Evolutionary conservation across 1,140 invertebrate species (phyloP).

Genomic region (Drosophila pruinosa): DNA sequence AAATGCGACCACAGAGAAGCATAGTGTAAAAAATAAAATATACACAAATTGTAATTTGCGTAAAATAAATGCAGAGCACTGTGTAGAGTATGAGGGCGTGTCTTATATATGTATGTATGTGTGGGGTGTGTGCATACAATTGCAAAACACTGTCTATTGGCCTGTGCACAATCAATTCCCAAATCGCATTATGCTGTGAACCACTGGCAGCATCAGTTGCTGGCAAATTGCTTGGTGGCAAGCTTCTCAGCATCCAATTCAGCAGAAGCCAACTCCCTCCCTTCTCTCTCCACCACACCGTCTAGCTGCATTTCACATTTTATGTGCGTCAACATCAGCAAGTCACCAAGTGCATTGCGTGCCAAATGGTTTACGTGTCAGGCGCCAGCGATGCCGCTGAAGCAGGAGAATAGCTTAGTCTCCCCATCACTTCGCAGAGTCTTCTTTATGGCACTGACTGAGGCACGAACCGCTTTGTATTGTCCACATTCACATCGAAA

Average conservation of each 20-base stretch:
- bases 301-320: slow-evolving; percentile 61
- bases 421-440: slow-evolving; percentile 22
- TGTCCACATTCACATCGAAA: slow-evolving; percentile 25
- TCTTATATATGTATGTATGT: background rate
- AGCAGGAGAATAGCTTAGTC: background rate
- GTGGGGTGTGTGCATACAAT: slow-evolving; percentile 10
- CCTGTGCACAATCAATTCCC: slow-evolving; percentile 72
- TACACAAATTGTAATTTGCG: slow-evolving; percentile 70
- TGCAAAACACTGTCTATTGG: slow-evolving; percentile 56
- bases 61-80: slow-evolving; percentile 45
- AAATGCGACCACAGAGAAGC: slow-evolving; percentile 2
- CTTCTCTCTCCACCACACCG: background rate
- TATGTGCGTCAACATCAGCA: slow-evolving; percentile 76
- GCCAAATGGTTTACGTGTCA: slow-evolving; percentile 78
- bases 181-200: slow-evolving; percentile 70
- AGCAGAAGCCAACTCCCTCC: background rate
- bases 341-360: slow-evolving; percentile 76
- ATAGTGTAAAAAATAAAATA: background rate
- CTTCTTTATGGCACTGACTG: slow-evolving; percentile 18
- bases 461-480: slow-evolving; percentile 13
- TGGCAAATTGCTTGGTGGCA: slow-evolving; percentile 67
- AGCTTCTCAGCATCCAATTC: slow-evolving; percentile 2
- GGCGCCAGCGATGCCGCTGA: slow-evolving; percentile 20
- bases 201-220: slow-evolving; percentile 11
- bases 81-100: background rate